Base-by-base conservation (phyloP, 1,140 invertebrate genomes). In the Drosophila bocki region DNA sequence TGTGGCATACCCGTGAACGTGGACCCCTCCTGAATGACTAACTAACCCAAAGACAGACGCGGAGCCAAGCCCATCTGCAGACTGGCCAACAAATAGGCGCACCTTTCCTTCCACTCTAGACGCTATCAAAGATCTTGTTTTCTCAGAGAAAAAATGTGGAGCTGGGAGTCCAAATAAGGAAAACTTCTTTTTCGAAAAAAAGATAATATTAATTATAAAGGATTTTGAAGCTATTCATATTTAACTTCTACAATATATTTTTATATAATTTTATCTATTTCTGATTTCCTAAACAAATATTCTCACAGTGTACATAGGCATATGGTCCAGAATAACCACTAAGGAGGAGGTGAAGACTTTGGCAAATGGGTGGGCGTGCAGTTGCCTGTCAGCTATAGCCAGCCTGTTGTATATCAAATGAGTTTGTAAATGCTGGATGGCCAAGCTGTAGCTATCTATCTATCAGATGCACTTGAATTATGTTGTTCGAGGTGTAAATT, bases 401-500 rank as follows among this genome's bases (percentile, higher is more conserved):
- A 32, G 42, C 44, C 15, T 50, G 65, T 44, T 65, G 53, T 76
- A 58, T 35, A 74, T 72, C 56, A 72, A 72, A 74, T 72, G 33
- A 61, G 47, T 71, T 72, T 39, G 60, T 65, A 61, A 69, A 69
- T 35, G 59, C 37, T 69, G 17, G 15, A 63, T 64, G 45, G 47
- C 19, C 37, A 12, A 39, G n/a, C 22, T 33, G n/a, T 17, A 37
- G 7, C 35, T 33, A 32, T 60, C 42, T 41, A 56, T 75, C 65
- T 37, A 56, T 64, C 61, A 44, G 62, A 54, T 60, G 58, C 65
- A 63, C 51, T 53, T 85, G 62, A 85, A 68, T 59, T 74, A 69
- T 69, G 63, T 33, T 69, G 60, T 48, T 60, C 59, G 47, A 80
- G 61, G 81, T 84, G 76, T 77, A 84, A 80, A 83, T 76, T 63